Conservation (phyloP, 1,140 invertebrate species). For the Bactericera cockerelli region DNA sequence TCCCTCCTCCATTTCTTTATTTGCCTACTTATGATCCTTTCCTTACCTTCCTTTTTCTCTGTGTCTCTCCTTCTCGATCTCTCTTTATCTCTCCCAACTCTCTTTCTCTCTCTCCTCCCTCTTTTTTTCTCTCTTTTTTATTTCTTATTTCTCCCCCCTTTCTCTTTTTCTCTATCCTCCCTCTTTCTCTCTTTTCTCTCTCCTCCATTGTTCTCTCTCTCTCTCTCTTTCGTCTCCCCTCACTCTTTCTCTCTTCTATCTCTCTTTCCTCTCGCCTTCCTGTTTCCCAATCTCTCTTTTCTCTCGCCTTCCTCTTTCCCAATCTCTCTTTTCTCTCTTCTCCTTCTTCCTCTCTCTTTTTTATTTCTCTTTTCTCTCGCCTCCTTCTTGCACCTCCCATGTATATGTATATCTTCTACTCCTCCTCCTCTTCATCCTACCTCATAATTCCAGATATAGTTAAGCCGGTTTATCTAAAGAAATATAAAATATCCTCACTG, state of each 20-base stretch:
- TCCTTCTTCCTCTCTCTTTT: slow-evolving; percentile 14
- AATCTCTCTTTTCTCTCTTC: background rate
- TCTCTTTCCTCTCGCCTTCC: slow-evolving; percentile 11
- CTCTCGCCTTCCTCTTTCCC: background rate
- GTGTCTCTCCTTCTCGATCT: too few relatives aligned
- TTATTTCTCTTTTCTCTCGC: slow-evolving; percentile 12
- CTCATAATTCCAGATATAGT: slow-evolving; percentile 10
- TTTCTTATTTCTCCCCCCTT: too few relatives aligned
- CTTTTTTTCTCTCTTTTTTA: slow-evolving; percentile 4
- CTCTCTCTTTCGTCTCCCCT: slow-evolving; percentile 12
- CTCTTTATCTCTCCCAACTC: background rate
- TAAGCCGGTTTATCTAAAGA: slow-evolving; percentile 17
- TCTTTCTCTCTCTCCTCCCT: slow-evolving; percentile 10
- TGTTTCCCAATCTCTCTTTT: background rate
- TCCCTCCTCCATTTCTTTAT: too few relatives aligned
- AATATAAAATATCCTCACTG: slow-evolving; percentile 16
- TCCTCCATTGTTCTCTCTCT: slow-evolving; percentile 11
- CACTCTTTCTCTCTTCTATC: slow-evolving; percentile 10
- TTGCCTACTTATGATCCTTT: too few relatives aligned
- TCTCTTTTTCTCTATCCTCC: background rate
- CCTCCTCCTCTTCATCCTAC: slow-evolving; percentile 12
- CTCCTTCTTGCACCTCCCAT: slow-evolving; percentile 11
- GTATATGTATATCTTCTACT: slow-evolving; percentile 15
- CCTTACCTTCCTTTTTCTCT: too few relatives aligned
- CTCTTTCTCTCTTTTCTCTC: slow-evolving; percentile 12